Evolutionary conservation across 2,888 invertebrate genomes (phyloP).

Genomic region (Agrenia bidenticulata): DNA sequence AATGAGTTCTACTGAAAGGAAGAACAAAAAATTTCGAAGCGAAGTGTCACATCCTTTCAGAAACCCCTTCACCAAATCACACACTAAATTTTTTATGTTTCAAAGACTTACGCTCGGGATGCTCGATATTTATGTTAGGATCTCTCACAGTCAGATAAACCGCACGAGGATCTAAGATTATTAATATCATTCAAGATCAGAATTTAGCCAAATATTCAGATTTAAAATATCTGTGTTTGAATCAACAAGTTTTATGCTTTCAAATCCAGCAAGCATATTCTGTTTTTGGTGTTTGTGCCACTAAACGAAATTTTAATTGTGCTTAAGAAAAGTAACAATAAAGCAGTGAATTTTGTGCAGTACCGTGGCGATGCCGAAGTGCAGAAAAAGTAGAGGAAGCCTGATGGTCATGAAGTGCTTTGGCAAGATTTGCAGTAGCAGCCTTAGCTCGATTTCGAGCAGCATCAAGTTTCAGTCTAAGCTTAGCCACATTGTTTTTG

Average conservation of each 20-base stretch:
- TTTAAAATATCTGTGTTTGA: too few species aligned
- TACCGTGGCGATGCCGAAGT: slow-evolving; percentile 6
- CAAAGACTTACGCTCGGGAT: slow-evolving; percentile 37
- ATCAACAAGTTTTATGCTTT: too few species aligned
- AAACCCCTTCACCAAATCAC: neutral
- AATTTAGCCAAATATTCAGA: too few species aligned
- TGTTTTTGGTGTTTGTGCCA: too few species aligned
- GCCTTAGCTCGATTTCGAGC: slow-evolving; percentile 15
- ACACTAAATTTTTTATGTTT: neutral
- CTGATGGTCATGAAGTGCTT: neutral
- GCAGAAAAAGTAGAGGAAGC: slow-evolving; percentile 6
- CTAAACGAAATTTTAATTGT: neutral
- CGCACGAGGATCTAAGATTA: slow-evolving; percentile 35
- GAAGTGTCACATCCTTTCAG: neutral
- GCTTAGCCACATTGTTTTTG: slow-evolving; percentile 18
- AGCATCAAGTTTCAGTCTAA: slow-evolving; percentile 19
- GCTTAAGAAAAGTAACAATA: neutral
- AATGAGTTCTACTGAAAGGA: slow-evolving; percentile 47
- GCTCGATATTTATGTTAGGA: slow-evolving; percentile 34
- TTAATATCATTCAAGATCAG: too few species aligned
- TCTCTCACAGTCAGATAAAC: slow-evolving; percentile 40
- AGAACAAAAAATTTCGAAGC: neutral
- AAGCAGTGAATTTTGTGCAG: neutral
- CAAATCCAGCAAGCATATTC: too few species aligned
- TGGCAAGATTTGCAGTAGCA: slow-evolving; percentile 9